Conservation (phyloP, 2,113 vertebrate genomes). For the Apaloderma vittatum region DNA sequence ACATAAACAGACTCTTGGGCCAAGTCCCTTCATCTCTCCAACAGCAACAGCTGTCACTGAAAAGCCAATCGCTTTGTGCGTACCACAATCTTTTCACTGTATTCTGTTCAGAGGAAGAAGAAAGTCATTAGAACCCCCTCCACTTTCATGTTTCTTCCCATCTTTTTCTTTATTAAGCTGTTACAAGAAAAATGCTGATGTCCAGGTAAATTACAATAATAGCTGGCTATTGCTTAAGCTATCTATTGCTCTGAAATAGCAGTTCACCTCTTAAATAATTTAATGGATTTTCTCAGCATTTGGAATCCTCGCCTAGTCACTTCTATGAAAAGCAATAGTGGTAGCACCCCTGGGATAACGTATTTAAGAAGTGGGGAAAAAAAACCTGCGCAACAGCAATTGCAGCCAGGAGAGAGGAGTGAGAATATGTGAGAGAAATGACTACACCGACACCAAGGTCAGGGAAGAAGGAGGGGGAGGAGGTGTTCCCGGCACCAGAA, state of each 20-base stretch:
- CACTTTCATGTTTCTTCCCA: background rate
- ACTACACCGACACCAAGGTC: too few relatives aligned
- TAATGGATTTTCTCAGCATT: slow-evolving; percentile 31
- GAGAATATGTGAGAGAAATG: too few relatives aligned
- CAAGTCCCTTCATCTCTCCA: slow-evolving; percentile 58
- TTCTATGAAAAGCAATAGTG: slow-evolving; percentile 31
- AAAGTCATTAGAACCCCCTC: background rate
- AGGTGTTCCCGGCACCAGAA: too few relatives aligned
- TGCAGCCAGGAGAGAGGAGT: too few relatives aligned
- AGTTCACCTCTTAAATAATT: slow-evolving; percentile 27
- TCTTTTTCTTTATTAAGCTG: slow-evolving; percentile 5
- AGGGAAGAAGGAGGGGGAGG: too few relatives aligned
- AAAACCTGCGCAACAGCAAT: too few relatives aligned
- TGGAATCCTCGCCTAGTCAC: slow-evolving; percentile 30
- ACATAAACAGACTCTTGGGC: slow-evolving; percentile 77
- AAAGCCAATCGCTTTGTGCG: slow-evolving; percentile 17
- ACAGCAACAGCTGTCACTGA: slow-evolving; percentile 58
- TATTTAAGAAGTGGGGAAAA: too few relatives aligned
- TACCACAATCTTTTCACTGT: background rate
- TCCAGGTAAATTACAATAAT: slow-evolving; percentile 12
- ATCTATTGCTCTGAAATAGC: background rate
- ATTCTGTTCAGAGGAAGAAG: slow-evolving; percentile 8
- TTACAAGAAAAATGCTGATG: background rate
- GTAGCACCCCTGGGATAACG: too few relatives aligned
- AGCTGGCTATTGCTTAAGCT: background rate